phyloP scores from a whole-genome alignment of 2,888 invertebrate species.

The Cephus pulcher region DNA sequence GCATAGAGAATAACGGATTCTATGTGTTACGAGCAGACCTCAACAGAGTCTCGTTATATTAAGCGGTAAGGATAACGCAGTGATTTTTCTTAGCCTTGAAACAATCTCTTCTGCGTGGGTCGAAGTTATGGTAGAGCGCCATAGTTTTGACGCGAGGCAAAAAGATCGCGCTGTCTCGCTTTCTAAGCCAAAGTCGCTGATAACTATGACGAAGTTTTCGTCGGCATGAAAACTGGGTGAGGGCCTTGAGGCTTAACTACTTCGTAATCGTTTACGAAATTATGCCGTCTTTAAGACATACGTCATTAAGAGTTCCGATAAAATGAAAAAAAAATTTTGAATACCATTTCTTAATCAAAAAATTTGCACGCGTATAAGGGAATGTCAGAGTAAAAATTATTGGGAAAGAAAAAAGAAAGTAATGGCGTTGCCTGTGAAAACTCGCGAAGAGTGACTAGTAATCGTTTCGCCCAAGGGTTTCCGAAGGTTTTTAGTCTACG shows the following conservation, averaged over 20 bases:
- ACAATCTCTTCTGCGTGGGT: neutral
- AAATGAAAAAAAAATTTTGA: neutral
- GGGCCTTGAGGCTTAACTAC: neutral
- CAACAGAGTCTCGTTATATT: neutral
- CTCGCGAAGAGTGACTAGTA: neutral
- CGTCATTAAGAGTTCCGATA: neutral
- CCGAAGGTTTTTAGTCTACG: neutral
- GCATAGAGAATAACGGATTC: neutral
- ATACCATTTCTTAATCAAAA: neutral
- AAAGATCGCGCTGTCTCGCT: neutral
- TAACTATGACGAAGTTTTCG: neutral
- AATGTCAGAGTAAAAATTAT: neutral
- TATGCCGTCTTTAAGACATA: neutral
- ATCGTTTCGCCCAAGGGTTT: neutral
- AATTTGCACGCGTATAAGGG: neutral
- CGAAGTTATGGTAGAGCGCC: neutral
- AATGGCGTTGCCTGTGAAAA: neutral
- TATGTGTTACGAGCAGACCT: neutral
- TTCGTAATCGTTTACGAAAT: neutral
- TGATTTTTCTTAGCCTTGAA: neutral
- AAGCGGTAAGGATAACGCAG: neutral
- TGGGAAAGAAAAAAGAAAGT: neutral
- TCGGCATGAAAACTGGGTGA: neutral
- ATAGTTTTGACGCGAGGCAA: neutral
- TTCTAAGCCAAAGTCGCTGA: neutral